phyloP scores from a whole-genome alignment of 2,888 invertebrate genomes.

The Cepaea hortensis region DNA sequence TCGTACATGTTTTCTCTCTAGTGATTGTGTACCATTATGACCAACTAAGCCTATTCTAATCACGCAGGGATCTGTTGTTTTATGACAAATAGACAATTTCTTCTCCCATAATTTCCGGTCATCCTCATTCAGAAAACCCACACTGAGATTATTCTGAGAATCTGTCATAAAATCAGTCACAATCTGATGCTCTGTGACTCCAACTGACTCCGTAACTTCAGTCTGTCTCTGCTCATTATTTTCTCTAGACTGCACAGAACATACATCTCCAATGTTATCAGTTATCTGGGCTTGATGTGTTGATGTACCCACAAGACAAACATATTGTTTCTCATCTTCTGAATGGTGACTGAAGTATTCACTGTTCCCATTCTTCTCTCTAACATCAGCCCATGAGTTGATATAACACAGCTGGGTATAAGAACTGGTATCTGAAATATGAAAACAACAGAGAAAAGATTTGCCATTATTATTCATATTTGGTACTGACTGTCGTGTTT shows the following conservation, averaged over 20 bases:
- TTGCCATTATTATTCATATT: too few species aligned
- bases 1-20: not conserved
- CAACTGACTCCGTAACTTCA: not conserved
- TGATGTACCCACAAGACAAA: not conserved
- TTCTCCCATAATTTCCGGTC: not conserved
- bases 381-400: not conserved
- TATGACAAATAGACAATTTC: not conserved
- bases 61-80: not conserved
- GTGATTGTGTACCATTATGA: not conserved
- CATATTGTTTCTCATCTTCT: not conserved
- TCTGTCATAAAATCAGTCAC: not conserved
- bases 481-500: too few species aligned
- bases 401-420: not conserved
- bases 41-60: not conserved
- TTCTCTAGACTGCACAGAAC: not conserved
- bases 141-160: not conserved
- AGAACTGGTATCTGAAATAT: not conserved
- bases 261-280: not conserved
- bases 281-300: not conserved
- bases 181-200: not conserved
- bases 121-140: not conserved
- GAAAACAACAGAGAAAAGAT: not conserved
- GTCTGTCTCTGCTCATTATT: not conserved
- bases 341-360: not conserved
- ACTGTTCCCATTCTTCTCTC: not conserved